phyloP scores from a whole-genome alignment of 2,113 vertebrate species.

The Bos javanicus region DNA sequence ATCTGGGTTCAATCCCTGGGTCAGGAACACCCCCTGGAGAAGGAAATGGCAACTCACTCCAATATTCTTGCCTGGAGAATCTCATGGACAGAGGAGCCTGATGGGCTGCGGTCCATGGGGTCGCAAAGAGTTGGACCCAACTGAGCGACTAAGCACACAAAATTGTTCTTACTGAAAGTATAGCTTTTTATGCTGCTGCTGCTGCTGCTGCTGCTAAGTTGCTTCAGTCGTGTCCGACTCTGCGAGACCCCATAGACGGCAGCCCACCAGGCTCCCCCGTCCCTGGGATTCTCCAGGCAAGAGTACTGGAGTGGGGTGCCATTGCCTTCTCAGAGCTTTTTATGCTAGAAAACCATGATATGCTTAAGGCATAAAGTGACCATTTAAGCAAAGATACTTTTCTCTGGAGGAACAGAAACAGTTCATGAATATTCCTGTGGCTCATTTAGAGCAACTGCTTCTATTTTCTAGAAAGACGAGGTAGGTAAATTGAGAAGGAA shows the following conservation, averaged over 20 bases:
- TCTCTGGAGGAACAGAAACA: neutral
- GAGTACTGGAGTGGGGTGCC: neutral
- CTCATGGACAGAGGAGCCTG: neutral
- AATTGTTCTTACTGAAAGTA: neutral
- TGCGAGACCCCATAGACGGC: neutral
- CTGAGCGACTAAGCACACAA: neutral
- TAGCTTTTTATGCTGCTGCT: neutral
- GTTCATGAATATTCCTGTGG: neutral
- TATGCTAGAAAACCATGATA: neutral
- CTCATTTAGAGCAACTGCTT: neutral
- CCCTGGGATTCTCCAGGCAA: neutral
- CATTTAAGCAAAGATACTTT: neutral
- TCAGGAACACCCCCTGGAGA: neutral
- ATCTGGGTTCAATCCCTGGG: neutral
- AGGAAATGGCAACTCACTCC: neutral
- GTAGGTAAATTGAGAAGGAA: neutral
- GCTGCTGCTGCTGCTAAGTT: neutral
- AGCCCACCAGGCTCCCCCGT: neutral
- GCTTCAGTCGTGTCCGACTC: fast-evolving
- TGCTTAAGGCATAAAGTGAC: neutral
- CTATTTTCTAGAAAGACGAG: neutral
- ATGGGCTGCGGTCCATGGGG: neutral
- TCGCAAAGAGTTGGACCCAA: neutral
- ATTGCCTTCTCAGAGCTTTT: neutral
- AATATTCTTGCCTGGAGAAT: neutral